Evolutionary conservation across 2,797 vertebrate genomes (phyloP).

Genomic region (Babyrousa celebensis): DNA sequence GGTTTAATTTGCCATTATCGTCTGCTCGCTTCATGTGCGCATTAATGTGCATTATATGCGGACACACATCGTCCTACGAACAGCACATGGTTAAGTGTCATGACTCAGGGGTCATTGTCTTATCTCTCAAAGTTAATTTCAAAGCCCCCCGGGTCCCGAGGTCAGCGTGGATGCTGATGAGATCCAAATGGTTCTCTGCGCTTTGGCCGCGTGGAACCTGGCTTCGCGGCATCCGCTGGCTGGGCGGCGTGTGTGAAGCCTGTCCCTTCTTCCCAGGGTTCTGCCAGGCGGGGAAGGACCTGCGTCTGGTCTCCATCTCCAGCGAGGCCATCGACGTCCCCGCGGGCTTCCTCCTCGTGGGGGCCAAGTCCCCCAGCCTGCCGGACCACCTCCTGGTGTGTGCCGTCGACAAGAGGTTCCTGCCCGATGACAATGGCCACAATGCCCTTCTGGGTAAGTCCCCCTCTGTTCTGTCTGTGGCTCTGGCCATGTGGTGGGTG

Average conservation of each 20-base stretch:
- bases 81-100: fast-evolving
- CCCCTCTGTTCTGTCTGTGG: no score
- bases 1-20: neutral
- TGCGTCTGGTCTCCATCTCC: conserved; percentile 95
- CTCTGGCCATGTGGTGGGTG: fast-evolving
- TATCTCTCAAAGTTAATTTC: neutral
- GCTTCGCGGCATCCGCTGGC: neutral
- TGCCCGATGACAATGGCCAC: conserved; percentile 96
- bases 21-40: neutral
- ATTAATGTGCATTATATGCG: fast-evolving
- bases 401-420: conserved; percentile 96
- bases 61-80: fast-evolving
- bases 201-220: fast-evolving
- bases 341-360: conserved; percentile 96
- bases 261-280: conserved; percentile 91
- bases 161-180: neutral
- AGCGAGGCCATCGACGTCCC: conserved; percentile 95
- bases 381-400: conserved; percentile 97
- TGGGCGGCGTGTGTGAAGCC: neutral
- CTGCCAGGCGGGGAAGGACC: conserved; percentile 97
- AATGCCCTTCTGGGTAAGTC: conserved; percentile 97
- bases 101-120: fast-evolving
- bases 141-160: neutral
- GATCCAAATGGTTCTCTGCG: fast-evolving
- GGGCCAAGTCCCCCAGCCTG: conserved; percentile 95